Conservation (phyloP, 2,113 vertebrate genomes). For the Channa argus region DNA sequence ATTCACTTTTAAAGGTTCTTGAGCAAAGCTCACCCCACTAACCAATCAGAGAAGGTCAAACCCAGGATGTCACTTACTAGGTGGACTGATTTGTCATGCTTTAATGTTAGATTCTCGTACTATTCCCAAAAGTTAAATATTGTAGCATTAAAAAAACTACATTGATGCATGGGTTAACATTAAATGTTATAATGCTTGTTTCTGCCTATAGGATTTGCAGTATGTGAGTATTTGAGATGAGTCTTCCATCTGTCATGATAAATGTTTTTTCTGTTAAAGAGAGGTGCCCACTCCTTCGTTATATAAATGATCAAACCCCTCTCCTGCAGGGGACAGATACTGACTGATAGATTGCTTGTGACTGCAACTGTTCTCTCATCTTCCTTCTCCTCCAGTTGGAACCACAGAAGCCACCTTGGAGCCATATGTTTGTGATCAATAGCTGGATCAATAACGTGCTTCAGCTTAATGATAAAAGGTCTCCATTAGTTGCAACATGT, state of each 20-base stretch:
- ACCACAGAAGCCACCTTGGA: constrained; percentile 1
- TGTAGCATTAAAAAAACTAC: no score
- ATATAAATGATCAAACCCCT: constrained; percentile 25
- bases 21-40: no score
- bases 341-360: constrained; percentile 2
- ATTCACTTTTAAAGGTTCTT: no score
- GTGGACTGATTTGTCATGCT: no score
- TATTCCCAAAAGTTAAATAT: no score
- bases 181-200: no score
- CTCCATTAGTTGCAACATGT: constrained; percentile 29
- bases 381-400: constrained; percentile 27
- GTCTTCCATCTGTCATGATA: not conserved
- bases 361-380: not conserved
- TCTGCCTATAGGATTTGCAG: no score
- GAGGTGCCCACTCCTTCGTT: constrained; percentile 13
- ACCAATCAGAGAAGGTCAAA: no score
- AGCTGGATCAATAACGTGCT: constrained; percentile 43
- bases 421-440: constrained; percentile 38
- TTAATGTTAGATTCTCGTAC: no score
- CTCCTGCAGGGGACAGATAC: not conserved
- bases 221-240: constrained; percentile 1
- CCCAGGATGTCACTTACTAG: no score
- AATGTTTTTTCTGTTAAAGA: not conserved
- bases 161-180: no score
- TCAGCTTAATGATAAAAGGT: constrained; percentile 24